A percentile compares a stretch with the other conserved stretches of the same genome.
phyloP scores from a whole-genome alignment of 2,888 invertebrate species.

The Platypus cylindrus region DNA sequence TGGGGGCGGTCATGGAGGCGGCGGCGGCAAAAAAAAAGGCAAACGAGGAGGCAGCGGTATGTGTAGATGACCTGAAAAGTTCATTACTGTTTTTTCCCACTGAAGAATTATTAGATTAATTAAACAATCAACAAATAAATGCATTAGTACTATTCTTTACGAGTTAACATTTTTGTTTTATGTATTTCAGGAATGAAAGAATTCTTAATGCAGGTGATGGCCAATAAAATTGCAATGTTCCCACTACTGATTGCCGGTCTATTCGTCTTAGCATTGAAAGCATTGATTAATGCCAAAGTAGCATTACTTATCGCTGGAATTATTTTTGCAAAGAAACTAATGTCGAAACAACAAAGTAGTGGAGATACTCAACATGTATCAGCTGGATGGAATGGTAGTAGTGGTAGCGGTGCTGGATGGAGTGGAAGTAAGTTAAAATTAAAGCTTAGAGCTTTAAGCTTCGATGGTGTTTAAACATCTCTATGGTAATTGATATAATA shows the following conservation, averaged over 20 bases:
- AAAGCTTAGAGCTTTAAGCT: no score
- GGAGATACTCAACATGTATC: slow-evolving; percentile 32
- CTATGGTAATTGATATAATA: no score
- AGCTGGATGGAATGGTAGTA: slow-evolving; percentile 22
- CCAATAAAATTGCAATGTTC: slow-evolving; percentile 71
- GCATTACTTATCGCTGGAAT: slow-evolving; percentile 69
- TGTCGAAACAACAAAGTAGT: slow-evolving; percentile 51
- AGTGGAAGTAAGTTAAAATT: slow-evolving; percentile 1
- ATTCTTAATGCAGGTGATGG: slow-evolving; percentile 75
- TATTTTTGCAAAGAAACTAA: slow-evolving; percentile 68
- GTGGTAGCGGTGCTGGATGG: slow-evolving; percentile 22
- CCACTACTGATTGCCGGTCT: slow-evolving; percentile 69
- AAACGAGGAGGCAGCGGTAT: no score
- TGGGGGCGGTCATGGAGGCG: slow-evolving; percentile 57
- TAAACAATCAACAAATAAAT: no score
- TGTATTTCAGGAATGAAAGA: slow-evolving; percentile 44
- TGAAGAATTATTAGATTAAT: no score
- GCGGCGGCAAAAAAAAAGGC: slow-evolving; percentile 52
- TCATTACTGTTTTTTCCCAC: no score
- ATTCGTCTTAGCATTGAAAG: slow-evolving; percentile 72
- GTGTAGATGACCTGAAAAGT: no score
- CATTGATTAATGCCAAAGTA: slow-evolving; percentile 64
- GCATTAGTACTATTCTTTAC: no score
- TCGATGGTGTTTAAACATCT: no score
- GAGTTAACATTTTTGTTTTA: not conserved